Conservation (phyloP, 2,113 vertebrate species). For the Ahaetulla prasina region DNA sequence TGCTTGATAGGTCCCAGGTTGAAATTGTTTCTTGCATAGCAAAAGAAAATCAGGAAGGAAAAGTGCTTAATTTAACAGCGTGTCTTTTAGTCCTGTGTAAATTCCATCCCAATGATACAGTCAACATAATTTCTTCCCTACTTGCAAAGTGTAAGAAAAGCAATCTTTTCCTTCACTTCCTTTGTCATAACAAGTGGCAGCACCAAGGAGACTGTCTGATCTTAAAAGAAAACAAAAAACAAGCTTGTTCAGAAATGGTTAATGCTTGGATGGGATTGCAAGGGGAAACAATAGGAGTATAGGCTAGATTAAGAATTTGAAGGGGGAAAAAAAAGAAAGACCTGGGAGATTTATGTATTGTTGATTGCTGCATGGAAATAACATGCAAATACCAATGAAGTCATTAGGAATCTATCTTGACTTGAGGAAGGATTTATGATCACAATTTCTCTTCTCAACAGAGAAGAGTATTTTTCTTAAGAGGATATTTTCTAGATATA, state of each 20-base stretch:
- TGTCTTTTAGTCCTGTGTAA: neutral
- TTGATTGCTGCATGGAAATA: neutral
- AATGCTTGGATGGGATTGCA: neutral
- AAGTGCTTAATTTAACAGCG: slow-evolving; percentile 5
- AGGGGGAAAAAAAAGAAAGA: neutral
- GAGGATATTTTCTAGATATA: neutral
- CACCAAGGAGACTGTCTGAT: neutral
- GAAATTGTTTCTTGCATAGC: slow-evolving; percentile 29
- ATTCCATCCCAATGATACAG: neutral
- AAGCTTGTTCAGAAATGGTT: neutral
- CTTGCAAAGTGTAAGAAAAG: neutral
- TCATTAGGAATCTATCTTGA: neutral
- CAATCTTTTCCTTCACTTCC: neutral
- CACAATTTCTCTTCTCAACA: neutral
- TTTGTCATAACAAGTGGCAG: neutral
- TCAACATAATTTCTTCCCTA: neutral
- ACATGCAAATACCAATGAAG: neutral
- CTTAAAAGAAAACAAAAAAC: neutral
- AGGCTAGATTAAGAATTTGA: neutral
- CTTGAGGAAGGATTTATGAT: neutral
- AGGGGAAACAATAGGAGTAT: neutral
- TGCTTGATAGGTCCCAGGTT: neutral
- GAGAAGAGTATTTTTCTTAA: neutral
- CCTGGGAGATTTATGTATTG: neutral
- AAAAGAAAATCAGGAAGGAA: slow-evolving; percentile 20